phyloP scores from a whole-genome alignment of 2,797 vertebrate genomes.

The Clarias fuscus region DNA sequence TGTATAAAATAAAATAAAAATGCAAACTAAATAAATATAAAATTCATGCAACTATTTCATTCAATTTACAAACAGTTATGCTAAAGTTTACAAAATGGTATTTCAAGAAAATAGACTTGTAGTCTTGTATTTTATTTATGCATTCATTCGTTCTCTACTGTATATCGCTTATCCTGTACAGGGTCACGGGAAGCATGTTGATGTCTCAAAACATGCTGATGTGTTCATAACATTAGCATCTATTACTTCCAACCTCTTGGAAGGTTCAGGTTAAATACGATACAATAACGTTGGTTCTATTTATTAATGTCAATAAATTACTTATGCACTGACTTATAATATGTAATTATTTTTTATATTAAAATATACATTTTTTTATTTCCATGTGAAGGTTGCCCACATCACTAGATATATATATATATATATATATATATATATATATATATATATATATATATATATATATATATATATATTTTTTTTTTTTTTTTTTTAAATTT shows the following conservation, averaged over 20 bases:
- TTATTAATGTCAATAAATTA: not conserved
- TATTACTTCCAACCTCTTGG: not conserved
- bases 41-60: conserved; percentile 10
- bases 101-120: not conserved
- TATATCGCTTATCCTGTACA: no score
- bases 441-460: no score
- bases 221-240: not conserved
- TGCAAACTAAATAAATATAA: not conserved
- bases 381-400: not conserved
- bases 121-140: not conserved
- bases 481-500: no score
- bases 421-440: no score
- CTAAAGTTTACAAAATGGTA: not conserved
- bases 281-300: not conserved
- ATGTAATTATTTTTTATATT: not conserved
- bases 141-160: no score
- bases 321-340: not conserved
- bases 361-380: not conserved
- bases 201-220: not conserved
- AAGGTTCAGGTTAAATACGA: not conserved
- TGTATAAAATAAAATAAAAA: not conserved
- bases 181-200: not conserved
- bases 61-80: not conserved
- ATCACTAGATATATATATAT: no score
- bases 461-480: no score